phyloP scores from a whole-genome alignment of 2,888 invertebrate genomes.

The Harpalus rufipes region DNA sequence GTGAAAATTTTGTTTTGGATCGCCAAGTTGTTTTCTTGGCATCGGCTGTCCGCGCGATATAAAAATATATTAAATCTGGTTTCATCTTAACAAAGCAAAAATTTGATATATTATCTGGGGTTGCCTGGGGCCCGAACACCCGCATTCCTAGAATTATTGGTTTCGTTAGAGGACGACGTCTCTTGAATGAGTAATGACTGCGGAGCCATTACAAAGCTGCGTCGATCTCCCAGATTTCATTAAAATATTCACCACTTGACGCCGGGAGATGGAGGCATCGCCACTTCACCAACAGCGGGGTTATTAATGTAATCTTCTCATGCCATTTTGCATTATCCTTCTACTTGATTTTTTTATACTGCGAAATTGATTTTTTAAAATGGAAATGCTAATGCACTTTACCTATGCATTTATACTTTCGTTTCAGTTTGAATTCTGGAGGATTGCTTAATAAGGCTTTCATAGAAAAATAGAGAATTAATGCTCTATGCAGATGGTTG shows the following conservation, averaged over 20 bases:
- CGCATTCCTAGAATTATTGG: conserved; percentile 60
- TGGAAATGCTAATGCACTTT: conserved; percentile 2
- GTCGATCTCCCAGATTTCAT: conserved; percentile 44
- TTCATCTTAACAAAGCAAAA: conserved; percentile 53
- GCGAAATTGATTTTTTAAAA: background rate
- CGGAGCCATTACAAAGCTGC: conserved; percentile 43
- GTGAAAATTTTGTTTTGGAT: conserved; percentile 19
- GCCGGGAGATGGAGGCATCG: background rate
- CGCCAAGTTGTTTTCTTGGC: conserved; percentile 52
- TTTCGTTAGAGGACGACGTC: conserved; percentile 47
- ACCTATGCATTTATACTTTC: background rate
- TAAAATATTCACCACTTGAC: conserved; percentile 46
- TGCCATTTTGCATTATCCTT: background rate
- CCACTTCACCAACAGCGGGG: background rate
- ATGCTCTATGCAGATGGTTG: too few species aligned
- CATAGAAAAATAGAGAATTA: too few species aligned
- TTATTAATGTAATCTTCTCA: conserved; percentile 3
- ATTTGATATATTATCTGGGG: conserved; percentile 51
- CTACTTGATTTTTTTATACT: background rate
- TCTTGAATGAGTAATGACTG: conserved; percentile 50
- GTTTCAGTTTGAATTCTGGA: background rate
- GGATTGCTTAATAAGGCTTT: too few species aligned
- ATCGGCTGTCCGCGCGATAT: conserved; percentile 34
- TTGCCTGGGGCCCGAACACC: background rate
- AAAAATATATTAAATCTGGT: conserved; percentile 57